Evolutionary conservation across 2,888 invertebrate genomes (phyloP).

Genomic region (Ectemnius cavifrons): DNA sequence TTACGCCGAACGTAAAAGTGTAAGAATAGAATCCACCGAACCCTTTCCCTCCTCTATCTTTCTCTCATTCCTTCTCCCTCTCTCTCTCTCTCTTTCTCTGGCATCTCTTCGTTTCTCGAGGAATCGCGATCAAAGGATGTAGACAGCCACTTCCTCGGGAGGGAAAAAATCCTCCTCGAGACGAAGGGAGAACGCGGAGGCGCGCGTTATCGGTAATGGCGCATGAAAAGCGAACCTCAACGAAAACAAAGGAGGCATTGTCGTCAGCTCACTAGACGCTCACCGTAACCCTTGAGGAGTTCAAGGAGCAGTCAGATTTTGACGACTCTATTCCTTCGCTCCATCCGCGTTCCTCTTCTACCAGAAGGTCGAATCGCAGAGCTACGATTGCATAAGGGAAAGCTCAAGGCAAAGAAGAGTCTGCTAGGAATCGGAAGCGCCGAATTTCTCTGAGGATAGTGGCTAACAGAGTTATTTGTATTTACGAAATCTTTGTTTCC

Average conservation of each 20-base stretch:
- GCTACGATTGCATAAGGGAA: not conserved
- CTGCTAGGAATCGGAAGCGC: not conserved
- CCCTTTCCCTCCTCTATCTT: constrained; percentile 15
- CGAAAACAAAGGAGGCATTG: constrained; percentile 58
- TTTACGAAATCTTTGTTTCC: not conserved
- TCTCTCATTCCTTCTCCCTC: constrained; percentile 27
- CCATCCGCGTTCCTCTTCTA: constrained; percentile 10
- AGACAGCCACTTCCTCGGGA: constrained; percentile 37
- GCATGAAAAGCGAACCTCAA: constrained; percentile 38
- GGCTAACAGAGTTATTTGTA: not conserved
- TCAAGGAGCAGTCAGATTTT: constrained; percentile 45
- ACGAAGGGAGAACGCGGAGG: constrained; percentile 9
- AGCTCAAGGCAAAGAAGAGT: not conserved
- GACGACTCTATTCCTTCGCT: constrained; percentile 50
- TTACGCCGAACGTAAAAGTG: constrained; percentile 41
- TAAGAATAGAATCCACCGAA: constrained; percentile 60
- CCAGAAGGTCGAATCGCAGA: constrained; percentile 1
- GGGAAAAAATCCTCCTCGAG: constrained; percentile 37
- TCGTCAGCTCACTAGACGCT: constrained; percentile 25
- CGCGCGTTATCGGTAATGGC: constrained; percentile 49
- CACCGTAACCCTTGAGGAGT: constrained; percentile 21
- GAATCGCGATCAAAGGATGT: constrained; percentile 5
- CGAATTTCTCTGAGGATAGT: too few species aligned
- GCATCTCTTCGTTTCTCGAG: not conserved
- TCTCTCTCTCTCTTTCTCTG: not conserved